Conservation (phyloP, 1,140 invertebrate genomes). For the Lepidostoma basale region DNA sequence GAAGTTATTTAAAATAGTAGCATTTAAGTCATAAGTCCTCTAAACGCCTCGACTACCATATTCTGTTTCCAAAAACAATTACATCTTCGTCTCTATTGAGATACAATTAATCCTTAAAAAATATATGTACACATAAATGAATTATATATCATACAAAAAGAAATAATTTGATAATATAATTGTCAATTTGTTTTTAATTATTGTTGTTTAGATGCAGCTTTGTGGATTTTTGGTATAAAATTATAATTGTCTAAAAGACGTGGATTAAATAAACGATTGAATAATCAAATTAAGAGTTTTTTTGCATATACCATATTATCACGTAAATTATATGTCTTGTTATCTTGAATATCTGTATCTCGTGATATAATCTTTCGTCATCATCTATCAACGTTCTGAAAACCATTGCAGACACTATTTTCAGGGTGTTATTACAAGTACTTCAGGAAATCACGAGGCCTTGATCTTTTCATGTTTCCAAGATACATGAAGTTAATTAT, state of each 20-base stretch:
- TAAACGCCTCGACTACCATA: too few relatives aligned
- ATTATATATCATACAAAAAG: neutral
- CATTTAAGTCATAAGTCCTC: too few relatives aligned
- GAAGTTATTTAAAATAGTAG: too few relatives aligned
- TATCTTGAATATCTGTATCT: too few relatives aligned
- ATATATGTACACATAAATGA: neutral
- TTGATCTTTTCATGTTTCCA: too few relatives aligned
- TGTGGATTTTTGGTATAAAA: slow-evolving; percentile 13
- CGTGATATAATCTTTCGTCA: neutral
- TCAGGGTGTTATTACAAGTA: neutral
- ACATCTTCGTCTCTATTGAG: too few relatives aligned
- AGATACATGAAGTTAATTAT: too few relatives aligned
- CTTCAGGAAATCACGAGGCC: too few relatives aligned
- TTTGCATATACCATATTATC: neutral
- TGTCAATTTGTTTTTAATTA: neutral
- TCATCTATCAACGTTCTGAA: neutral
- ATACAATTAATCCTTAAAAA: too few relatives aligned
- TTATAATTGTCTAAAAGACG: neutral
- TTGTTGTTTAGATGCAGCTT: slow-evolving; percentile 13
- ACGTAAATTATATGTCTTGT: too few relatives aligned
- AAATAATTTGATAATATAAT: neutral
- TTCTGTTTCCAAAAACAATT: too few relatives aligned
- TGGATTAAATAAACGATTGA: slow-evolving; percentile 3
- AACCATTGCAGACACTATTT: neutral
- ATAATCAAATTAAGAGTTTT: neutral